Evolutionary conservation across 2,113 vertebrate genomes (phyloP), one percentile per base, ranked within the genome.

Genomic region (Eolophus roseicapilla): DNA sequence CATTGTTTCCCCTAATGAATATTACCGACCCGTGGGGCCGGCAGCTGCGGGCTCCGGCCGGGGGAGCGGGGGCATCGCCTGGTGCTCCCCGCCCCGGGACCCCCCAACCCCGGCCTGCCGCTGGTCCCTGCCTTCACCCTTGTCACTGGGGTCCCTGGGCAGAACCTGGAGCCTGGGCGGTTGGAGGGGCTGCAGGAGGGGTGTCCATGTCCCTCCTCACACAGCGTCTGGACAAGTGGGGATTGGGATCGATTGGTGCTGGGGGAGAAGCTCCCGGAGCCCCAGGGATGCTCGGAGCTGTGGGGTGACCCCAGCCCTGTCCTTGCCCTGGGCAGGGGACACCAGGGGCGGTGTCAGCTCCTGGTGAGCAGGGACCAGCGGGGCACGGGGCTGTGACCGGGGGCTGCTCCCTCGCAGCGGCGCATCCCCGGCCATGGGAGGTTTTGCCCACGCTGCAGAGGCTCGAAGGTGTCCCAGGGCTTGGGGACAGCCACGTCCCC

Each of bases 1-100:
- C 92, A 95, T 97, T 97, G 96, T 97, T 89, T 69, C 82, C 29
- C 52, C 75, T 91, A n/a, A 92, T 95, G 95, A 95, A 96, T 95
- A 90, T 96, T 82, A 94, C 86, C 75, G 88, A 92, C 77, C 74
- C 55, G 75, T 67, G 85, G 49, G 89, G 89, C 77, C 55, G 73
- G 90, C 97, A 97, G 97, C 97, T 95, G 95, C 82, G 67, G 85
- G 53, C 81, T 89, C 71, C 12, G 31, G 82, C 78, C 65, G 24
- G 39, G 47, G 53, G 21, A 91, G 53, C 5, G 18, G 64, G 70
- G 78, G 11, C 65, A 50, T 70, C 29, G 7, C 47, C 68, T 12
- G 82, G 35, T 9, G 47, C 49, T 65, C 74, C 20, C 39, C 1
- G 1, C 47, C 29, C 11, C 20, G 71, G 71, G 27, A n/a, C 35